These are phyloP conservation scores for Pyrgus malvae DNA, from an alignment of 2,888 invertebrate genomes.

Conservation along the genomic window DNA sequence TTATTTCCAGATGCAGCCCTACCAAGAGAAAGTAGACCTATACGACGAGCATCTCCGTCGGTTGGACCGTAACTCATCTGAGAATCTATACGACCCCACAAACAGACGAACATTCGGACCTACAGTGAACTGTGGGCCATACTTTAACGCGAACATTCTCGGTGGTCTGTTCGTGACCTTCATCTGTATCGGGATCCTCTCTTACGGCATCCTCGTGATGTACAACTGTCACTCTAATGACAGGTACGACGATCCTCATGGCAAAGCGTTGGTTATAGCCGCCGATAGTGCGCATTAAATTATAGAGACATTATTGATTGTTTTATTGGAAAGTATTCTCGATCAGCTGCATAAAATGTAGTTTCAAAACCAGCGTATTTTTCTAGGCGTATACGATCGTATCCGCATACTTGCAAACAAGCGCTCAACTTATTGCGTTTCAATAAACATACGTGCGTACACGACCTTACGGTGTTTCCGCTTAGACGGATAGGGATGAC, in stretches of 20 bases:
- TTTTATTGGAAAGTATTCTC: too few species aligned
- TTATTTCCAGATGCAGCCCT: constrained; percentile 33
- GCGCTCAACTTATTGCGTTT: too few species aligned
- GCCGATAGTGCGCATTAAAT: not conserved
- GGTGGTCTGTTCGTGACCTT: constrained; percentile 41
- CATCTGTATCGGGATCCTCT: constrained; percentile 40
- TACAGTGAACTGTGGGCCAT: constrained; percentile 51
- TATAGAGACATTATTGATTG: too few species aligned
- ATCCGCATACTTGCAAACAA: too few species aligned
- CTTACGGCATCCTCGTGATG: constrained; percentile 42
- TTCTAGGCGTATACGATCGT: too few species aligned
- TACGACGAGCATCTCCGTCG: not conserved
- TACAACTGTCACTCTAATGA: constrained; percentile 42
- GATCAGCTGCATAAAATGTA: too few species aligned
- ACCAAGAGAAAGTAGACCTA: constrained; percentile 17
- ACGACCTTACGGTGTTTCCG: too few species aligned
- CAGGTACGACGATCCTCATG: constrained; percentile 52
- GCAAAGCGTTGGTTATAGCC: constrained; percentile 36
- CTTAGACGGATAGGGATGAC: too few species aligned
- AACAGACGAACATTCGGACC: constrained; percentile 39
- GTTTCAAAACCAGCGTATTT: too few species aligned
- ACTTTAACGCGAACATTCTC: constrained; percentile 47
- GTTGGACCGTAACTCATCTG: not conserved
- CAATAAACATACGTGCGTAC: too few species aligned
- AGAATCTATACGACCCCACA: not conserved